phyloP scores from a whole-genome alignment of 2,888 invertebrate genomes.

The Euplexia lucipara region DNA sequence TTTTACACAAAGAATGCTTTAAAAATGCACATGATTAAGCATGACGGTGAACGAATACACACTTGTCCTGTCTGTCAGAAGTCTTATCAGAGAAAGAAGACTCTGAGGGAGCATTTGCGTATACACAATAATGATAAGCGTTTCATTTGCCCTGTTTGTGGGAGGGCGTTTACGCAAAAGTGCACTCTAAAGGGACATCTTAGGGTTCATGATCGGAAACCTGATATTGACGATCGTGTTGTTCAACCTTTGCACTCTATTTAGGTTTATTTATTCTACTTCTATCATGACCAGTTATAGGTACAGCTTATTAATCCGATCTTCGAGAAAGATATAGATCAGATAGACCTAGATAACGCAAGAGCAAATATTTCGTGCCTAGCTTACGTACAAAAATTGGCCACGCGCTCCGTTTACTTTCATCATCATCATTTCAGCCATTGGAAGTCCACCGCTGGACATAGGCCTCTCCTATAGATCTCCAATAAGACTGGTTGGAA shows the following conservation, averaged over 20 bases:
- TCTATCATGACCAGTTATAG: too few species aligned
- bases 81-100: slow-evolving; percentile 86
- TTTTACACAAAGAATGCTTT: slow-evolving; percentile 90
- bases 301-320: too few species aligned
- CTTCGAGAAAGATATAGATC: too few species aligned
- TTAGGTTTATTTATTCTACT: slow-evolving; percentile 32
- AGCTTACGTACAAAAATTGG: too few species aligned
- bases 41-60: slow-evolving; percentile 89
- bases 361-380: too few species aligned
- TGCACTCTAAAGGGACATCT: slow-evolving; percentile 87
- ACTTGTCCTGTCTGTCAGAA: slow-evolving; percentile 88
- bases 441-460: too few species aligned
- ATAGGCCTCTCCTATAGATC: too few species aligned
- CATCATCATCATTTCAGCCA: too few species aligned
- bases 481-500: too few species aligned
- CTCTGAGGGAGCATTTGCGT: slow-evolving; percentile 83
- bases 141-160: slow-evolving; percentile 85
- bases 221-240: slow-evolving; percentile 76
- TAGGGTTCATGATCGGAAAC: slow-evolving; percentile 83
- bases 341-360: too few species aligned
- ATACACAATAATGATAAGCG: slow-evolving; percentile 88
- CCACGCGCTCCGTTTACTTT: too few species aligned
- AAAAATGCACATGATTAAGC: slow-evolving; percentile 91
- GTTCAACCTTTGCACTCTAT: slow-evolving; percentile 74
- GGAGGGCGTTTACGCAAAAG: slow-evolving; percentile 87